A percentile compares a stretch with the other conserved stretches of the same genome.
Evolutionary conservation across 2,888 invertebrate genomes (phyloP).

Genomic region (Sphinx pinastri): DNA sequence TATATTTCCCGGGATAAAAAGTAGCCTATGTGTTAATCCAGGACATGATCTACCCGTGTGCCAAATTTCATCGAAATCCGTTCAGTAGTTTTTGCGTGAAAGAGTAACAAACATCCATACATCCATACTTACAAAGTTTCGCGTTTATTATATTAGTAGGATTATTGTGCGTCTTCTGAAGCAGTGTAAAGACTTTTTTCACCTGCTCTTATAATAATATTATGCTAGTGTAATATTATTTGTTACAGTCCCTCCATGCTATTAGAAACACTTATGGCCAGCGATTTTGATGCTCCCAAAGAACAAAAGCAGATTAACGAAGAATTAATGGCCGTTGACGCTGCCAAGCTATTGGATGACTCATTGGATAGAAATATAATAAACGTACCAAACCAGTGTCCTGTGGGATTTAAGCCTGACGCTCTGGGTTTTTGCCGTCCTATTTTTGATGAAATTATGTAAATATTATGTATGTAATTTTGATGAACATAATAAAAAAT

Average conservation of each 20-base stretch:
- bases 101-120: no score
- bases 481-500: constrained; percentile 21
- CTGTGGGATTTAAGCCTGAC: constrained; percentile 60
- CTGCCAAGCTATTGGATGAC: background rate
- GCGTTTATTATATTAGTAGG: no score
- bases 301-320: background rate
- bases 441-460: background rate
- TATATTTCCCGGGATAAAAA: no score
- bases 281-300: background rate
- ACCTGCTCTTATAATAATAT: background rate
- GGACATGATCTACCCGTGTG: no score
- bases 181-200: background rate
- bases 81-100: no score
- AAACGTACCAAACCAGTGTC: constrained; percentile 63
- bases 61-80: no score
- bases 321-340: background rate
- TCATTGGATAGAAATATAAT: constrained; percentile 47
- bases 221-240: background rate
- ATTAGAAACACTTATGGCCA: background rate
- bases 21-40: no score
- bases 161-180: no score
- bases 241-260: constrained; percentile 2
- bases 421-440: constrained; percentile 59
- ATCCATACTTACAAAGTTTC: no score
- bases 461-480: constrained; percentile 26